phyloP scores from a whole-genome alignment of 2,888 invertebrate genomes.

The Entomobrya proxima region DNA sequence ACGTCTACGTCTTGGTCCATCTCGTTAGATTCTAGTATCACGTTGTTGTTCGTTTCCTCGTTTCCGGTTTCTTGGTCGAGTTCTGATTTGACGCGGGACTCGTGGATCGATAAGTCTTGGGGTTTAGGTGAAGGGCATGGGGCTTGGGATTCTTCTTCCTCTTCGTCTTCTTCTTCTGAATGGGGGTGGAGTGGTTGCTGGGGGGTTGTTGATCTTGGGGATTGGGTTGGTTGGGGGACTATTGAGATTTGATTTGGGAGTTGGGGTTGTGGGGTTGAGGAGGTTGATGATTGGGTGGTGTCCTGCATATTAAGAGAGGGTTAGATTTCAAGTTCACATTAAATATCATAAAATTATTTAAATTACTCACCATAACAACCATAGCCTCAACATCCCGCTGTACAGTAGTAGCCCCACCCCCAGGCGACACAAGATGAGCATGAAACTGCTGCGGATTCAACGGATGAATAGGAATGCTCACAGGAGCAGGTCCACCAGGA shows the following conservation, averaged over 20 bases:
- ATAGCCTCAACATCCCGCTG: too few relatives aligned
- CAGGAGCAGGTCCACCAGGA: conserved; percentile 12
- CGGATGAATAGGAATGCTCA: neutral
- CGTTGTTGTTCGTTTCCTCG: conserved; percentile 59
- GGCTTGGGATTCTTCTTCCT: conserved; percentile 38
- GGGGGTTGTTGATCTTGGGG: neutral
- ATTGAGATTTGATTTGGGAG: neutral
- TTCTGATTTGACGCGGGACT: conserved; percentile 71
- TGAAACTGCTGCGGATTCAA: neutral
- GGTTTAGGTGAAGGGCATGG: conserved; percentile 72
- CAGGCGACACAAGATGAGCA: neutral
- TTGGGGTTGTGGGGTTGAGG: neutral
- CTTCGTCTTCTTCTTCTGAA: conserved; percentile 37
- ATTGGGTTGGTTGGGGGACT: neutral
- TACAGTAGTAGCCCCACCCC: neutral
- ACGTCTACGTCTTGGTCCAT: conserved; percentile 65
- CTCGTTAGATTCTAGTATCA: conserved; percentile 15
- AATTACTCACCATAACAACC: neutral
- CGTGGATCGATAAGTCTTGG: conserved; percentile 72
- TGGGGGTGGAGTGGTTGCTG: neutral
- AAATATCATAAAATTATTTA: neutral
- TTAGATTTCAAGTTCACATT: neutral
- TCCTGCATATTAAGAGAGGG: neutral
- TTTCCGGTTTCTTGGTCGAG: neutral
- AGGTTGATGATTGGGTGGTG: neutral